Evolutionary conservation across 2,888 invertebrate genomes (phyloP).

Genomic region (Syrphus vitripennis): DNA sequence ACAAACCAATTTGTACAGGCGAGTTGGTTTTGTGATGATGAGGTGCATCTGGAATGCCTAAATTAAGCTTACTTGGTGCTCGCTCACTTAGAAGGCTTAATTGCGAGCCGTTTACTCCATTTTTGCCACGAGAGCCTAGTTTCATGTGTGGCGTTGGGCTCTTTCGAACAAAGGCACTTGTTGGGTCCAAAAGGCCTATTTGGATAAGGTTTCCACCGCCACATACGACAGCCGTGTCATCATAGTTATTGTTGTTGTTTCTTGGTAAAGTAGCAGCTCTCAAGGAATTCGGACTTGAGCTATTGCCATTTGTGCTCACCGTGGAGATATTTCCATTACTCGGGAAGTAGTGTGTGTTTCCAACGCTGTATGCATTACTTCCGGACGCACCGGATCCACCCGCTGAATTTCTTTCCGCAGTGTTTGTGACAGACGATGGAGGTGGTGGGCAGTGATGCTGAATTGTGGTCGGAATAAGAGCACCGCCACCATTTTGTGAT

Average conservation of each 20-base stretch:
- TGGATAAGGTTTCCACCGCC: conserved; percentile 84
- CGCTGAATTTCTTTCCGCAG: conserved; percentile 74
- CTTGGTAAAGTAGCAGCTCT: conserved; percentile 89
- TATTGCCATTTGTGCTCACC: conserved; percentile 75
- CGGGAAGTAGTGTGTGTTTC: conserved; percentile 72
- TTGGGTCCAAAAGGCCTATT: conserved; percentile 84
- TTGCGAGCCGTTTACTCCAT: conserved; percentile 80
- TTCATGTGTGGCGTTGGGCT: conserved; percentile 81
- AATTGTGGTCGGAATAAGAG: conserved; percentile 75
- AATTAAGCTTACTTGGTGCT: conserved; percentile 79
- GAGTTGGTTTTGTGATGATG: conserved; percentile 66
- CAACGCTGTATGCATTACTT: conserved; percentile 56
- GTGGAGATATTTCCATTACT: conserved; percentile 76
- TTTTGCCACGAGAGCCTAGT: conserved; percentile 74
- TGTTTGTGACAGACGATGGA: conserved; percentile 77
- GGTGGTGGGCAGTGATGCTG: conserved; percentile 78
- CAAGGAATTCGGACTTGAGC: conserved; percentile 72
- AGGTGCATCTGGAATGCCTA: conserved; percentile 79
- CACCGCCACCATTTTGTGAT: conserved; percentile 77
- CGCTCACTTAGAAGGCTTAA: conserved; percentile 79
- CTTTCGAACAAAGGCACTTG: conserved; percentile 82
- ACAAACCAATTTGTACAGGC: conserved; percentile 54
- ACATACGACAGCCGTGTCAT: conserved; percentile 73
- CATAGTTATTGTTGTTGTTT: conserved; percentile 81
- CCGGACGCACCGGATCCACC: conserved; percentile 22